Evolutionary conservation across 1,140 invertebrate genomes (phyloP), one percentile per base, ranked within the genome.

Genomic region (Cyclina sinensis): DNA sequence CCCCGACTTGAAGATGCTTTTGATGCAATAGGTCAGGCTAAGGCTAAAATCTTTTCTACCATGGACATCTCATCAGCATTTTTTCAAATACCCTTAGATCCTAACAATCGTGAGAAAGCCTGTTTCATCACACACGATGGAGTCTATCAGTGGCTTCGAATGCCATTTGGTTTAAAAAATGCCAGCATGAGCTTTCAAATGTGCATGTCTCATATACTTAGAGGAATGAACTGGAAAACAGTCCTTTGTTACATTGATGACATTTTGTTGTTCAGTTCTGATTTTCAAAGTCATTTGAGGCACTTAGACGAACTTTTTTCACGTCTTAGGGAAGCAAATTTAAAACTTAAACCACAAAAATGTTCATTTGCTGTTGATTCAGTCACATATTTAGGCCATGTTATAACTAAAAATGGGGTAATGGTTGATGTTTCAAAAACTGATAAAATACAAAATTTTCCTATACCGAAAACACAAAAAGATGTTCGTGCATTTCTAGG

Each of bases 401-500:
- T 92, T 7, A 57, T 91, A 27, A 86, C 88, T 7, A 85, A 79
- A 82, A 43, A 91, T 35, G 91, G 91, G n/a, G 78, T 92, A 11
- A 11, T 54, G 9, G 68, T 86, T 21, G 88, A 92, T 57, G 43
- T 65, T 9, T 57, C 16, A 7, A 91, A 91, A 65, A 65, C 46
- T 9, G 68, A 74, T 1, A 39, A 27, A 16, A 70, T 91, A 14
- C n/a, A 30, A 21, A 79, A 89, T 16, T 93, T 91, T 81, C 90
- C 92, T 51, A 35, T 32, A 18, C 91, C 92, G 32, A 94, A 84
- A 78, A 94, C 88, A 85, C 76, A 93, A 18, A 94, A 94, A 37
- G 93, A 96, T 76, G 68, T 96, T 0, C 89, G 94, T 73, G 54
- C 92, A 27, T 96, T 96, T 88, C 43, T 96, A 0, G 96, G 96